These are phyloP conservation scores for Nerophis ophidion DNA, from an alignment of 2,113 vertebrate genomes.

Conservation along the genomic window DNA sequence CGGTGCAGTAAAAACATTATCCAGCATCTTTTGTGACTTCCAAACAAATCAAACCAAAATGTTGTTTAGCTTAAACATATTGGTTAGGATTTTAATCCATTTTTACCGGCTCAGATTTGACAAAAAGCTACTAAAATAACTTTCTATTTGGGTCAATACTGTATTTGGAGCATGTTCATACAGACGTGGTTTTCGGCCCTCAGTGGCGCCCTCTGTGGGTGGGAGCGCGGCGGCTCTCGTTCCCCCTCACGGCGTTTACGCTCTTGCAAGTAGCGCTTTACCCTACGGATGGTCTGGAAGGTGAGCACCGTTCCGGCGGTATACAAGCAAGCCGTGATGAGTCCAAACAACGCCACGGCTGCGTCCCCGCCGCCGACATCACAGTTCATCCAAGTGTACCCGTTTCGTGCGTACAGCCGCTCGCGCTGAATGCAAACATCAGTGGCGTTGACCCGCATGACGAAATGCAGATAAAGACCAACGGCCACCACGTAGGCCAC, in stretches of 20 bases:
- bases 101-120: too few relatives aligned
- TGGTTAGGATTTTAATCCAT: too few relatives aligned
- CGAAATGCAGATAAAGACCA: slow-evolving; percentile 81
- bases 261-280: slow-evolving; percentile 53
- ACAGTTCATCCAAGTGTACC: slow-evolving; percentile 85
- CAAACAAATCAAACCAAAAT: too few relatives aligned
- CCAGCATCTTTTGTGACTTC: too few relatives aligned
- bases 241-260: slow-evolving; percentile 22
- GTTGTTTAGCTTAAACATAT: too few relatives aligned
- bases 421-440: slow-evolving; percentile 74
- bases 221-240: background rate
- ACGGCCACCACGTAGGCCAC: slow-evolving; percentile 69
- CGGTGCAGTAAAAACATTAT: too few relatives aligned
- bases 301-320: slow-evolving; percentile 62
- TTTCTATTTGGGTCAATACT: too few relatives aligned
- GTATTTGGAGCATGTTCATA: slow-evolving; percentile 20
- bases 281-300: slow-evolving; percentile 48
- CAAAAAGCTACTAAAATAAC: too few relatives aligned
- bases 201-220: slow-evolving; percentile 17
- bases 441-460: slow-evolving; percentile 75
- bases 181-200: slow-evolving; percentile 32
- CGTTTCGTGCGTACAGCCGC: slow-evolving; percentile 72
- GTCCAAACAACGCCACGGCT: slow-evolving; percentile 70
- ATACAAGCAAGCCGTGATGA: slow-evolving; percentile 72
- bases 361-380: slow-evolving; percentile 75